These are phyloP conservation scores for Reticulitermes lucifugus DNA, from an alignment of 2,888 invertebrate genomes.

Conservation along the genomic window DNA sequence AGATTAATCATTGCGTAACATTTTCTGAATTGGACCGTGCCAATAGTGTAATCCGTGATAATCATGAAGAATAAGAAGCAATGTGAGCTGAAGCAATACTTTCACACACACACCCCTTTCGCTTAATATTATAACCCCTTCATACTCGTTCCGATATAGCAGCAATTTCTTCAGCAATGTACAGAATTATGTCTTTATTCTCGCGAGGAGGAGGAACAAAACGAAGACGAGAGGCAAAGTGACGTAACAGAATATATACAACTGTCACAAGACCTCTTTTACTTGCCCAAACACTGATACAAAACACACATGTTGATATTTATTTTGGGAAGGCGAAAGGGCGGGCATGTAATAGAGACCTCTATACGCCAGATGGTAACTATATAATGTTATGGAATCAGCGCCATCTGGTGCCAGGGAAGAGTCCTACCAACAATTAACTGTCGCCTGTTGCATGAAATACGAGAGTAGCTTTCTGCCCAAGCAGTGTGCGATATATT, in stretches of 20 bases:
- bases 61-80: no score
- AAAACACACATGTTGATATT: conserved; percentile 10
- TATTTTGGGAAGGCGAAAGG: neutral
- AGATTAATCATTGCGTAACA: no score
- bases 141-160: no score
- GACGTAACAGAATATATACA: conserved; percentile 10
- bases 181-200: neutral
- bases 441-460: neutral
- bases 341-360: neutral
- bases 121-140: no score
- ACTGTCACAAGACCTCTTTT: neutral
- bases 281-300: conserved; percentile 18
- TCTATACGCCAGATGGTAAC: conserved; percentile 5
- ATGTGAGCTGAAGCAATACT: no score
- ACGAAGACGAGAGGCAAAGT: neutral
- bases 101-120: no score
- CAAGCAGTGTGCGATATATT: neutral
- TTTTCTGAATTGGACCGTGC: no score
- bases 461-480: neutral
- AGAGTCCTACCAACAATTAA: conserved; percentile 23
- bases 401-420: conserved; percentile 20
- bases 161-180: no score
- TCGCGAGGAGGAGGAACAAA: neutral
- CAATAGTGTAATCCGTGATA: no score
- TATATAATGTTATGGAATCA: conserved; percentile 22